These are phyloP conservation scores for Brachionus calyciflorus DNA, from an alignment of 1,140 invertebrate genomes.

Conservation along the genomic window DNA sequence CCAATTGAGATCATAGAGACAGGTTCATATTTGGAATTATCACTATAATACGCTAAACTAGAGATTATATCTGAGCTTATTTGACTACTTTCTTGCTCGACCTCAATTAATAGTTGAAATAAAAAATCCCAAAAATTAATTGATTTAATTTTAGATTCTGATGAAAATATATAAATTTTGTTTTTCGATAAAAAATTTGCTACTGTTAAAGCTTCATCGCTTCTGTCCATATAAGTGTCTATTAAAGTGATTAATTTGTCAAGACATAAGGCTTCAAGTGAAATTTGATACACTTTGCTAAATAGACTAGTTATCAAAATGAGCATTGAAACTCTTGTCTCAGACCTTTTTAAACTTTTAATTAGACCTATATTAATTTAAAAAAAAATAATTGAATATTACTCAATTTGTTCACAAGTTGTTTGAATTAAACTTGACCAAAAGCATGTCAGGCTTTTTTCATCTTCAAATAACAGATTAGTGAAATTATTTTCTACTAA, in stretches of 20 bases:
- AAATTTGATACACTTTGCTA: neutral
- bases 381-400: neutral
- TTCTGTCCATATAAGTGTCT: neutral
- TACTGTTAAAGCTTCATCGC: neutral
- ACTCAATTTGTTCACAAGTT: neutral
- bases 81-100: neutral
- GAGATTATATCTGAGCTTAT: constrained; percentile 11
- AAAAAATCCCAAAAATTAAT: neutral
- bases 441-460: neutral
- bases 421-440: neutral
- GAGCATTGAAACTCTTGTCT: neutral
- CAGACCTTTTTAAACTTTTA: neutral
- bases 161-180: neutral
- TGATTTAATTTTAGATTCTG: neutral
- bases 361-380: neutral
- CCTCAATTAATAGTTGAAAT: constrained; percentile 1
- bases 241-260: neutral
- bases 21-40: neutral
- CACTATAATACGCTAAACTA: neutral
- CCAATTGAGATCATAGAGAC: constrained; percentile 6
- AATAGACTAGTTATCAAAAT: neutral
- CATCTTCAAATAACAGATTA: neutral
- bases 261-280: neutral
- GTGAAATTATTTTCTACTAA: neutral
- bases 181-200: constrained; percentile 20